phyloP scores from a whole-genome alignment of 2,888 invertebrate genomes.

The Mantis religiosa region DNA sequence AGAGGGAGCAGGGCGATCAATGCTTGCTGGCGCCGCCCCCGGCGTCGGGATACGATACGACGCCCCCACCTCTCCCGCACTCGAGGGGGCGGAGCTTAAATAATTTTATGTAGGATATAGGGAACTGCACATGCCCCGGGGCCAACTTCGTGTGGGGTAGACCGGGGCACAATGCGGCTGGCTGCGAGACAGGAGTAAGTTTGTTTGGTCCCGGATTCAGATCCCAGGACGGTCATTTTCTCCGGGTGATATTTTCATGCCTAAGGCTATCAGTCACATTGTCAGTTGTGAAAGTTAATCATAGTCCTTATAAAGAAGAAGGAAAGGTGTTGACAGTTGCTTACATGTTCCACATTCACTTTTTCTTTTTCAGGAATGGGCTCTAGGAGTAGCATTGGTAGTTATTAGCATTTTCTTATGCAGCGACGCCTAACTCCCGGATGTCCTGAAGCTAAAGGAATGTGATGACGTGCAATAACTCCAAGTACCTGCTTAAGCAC shows the following conservation, averaged over 20 bases:
- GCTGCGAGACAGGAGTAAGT: not conserved
- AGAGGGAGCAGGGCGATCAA: slow-evolving; percentile 18
- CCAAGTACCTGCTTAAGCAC: too few relatives aligned
- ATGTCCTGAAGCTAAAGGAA: too few relatives aligned
- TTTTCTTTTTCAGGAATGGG: too few relatives aligned
- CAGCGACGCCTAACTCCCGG: too few relatives aligned
- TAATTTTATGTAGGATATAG: slow-evolving; percentile 15
- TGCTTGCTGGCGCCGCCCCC: slow-evolving; percentile 19
- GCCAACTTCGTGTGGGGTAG: not conserved
- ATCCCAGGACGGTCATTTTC: not conserved
- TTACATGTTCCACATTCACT: too few relatives aligned
- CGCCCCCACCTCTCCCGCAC: not conserved
- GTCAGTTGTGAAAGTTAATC: too few relatives aligned
- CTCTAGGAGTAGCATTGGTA: too few relatives aligned
- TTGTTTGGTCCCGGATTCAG: not conserved
- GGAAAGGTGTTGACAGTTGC: too few relatives aligned
- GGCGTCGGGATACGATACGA: not conserved
- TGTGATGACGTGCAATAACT: too few relatives aligned
- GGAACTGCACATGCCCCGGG: slow-evolving; percentile 15
- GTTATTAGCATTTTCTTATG: too few relatives aligned
- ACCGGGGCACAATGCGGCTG: not conserved
- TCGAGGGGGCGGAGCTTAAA: slow-evolving; percentile 18
- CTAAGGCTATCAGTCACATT: not conserved
- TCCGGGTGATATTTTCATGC: not conserved
- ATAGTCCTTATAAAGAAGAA: too few relatives aligned